These are phyloP conservation scores for Microtus richardsoni DNA, from an alignment of 2,113 vertebrate genomes.

Conservation along the genomic window DNA sequence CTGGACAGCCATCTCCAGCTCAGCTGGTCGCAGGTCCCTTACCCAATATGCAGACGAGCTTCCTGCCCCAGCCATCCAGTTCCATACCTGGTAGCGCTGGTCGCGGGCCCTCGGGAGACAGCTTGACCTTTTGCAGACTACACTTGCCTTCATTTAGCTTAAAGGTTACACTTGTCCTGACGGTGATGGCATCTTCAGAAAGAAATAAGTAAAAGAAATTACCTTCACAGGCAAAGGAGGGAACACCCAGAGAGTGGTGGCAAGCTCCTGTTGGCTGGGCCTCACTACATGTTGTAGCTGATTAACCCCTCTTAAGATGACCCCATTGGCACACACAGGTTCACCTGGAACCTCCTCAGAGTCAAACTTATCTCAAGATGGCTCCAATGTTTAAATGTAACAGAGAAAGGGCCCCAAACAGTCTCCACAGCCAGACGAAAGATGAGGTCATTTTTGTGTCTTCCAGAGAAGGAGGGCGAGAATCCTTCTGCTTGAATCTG, in stretches of 20 bases:
- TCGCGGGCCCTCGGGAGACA: conserved; percentile 90
- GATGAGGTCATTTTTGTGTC: neutral
- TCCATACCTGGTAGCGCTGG: conserved; percentile 92
- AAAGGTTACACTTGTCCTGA: conserved; percentile 95
- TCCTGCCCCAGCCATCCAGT: conserved; percentile 9
- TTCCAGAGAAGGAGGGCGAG: conserved; percentile 4
- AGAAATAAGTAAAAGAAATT: conserved; percentile 82
- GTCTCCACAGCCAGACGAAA: neutral
- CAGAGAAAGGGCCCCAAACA: neutral
- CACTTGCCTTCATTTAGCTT: conserved; percentile 94
- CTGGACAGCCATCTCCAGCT: neutral
- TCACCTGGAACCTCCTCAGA: neutral
- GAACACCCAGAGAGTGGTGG: neutral
- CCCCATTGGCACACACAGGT: neutral
- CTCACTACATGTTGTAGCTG: accelerated
- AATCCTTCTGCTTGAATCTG: neutral
- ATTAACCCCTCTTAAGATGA: neutral
- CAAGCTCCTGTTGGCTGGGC: neutral
- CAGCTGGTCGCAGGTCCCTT: neutral
- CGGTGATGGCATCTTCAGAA: conserved; percentile 87
- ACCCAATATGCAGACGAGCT: conserved; percentile 31
- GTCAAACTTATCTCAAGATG: neutral
- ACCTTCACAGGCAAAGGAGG: conserved; percentile 74
- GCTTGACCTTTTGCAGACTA: conserved; percentile 94
- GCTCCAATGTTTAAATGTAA: neutral